Percentiles rank a stretch among this genome's conserved stretches.
phyloP scores from a whole-genome alignment of 2,797 vertebrate species.

The Myotis pilosus region DNA sequence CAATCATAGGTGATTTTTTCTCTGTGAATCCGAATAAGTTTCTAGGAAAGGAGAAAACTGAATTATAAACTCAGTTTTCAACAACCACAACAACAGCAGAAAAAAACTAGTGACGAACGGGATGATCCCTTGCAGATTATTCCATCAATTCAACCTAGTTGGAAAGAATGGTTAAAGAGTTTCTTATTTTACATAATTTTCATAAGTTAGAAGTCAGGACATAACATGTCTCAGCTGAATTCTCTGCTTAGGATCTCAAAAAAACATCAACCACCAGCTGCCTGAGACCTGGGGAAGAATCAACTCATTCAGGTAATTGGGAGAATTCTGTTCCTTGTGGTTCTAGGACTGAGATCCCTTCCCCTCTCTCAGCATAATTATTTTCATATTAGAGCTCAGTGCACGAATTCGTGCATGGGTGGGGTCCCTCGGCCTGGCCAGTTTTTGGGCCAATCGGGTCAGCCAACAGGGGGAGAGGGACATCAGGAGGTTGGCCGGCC shows the following conservation, averaged over 20 bases:
- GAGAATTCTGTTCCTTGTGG: neutral
- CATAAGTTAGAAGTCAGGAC: neutral
- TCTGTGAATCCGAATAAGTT: neutral
- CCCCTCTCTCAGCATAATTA: too few relatives aligned
- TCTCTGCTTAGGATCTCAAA: neutral
- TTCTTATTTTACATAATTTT: neutral
- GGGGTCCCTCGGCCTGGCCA: too few relatives aligned
- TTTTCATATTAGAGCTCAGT: too few relatives aligned
- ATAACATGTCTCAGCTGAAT: neutral
- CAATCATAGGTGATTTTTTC: neutral
- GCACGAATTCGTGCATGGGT: too few relatives aligned
- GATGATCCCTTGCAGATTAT: neutral
- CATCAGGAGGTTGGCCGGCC: too few relatives aligned
- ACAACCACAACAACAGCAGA: neutral
- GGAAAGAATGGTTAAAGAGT: neutral
- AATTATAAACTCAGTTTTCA: neutral
- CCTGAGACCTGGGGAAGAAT: neutral
- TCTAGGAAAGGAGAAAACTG: neutral
- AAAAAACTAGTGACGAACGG: neutral
- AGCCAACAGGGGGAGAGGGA: rapidly evolving
- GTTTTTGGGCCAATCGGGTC: too few relatives aligned
- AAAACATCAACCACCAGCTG: neutral
- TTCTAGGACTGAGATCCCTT: neutral
- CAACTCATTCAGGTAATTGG: neutral
- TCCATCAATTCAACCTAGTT: neutral